Conservation (phyloP, 1,140 invertebrate genomes). For the Solenopsis invicta region DNA sequence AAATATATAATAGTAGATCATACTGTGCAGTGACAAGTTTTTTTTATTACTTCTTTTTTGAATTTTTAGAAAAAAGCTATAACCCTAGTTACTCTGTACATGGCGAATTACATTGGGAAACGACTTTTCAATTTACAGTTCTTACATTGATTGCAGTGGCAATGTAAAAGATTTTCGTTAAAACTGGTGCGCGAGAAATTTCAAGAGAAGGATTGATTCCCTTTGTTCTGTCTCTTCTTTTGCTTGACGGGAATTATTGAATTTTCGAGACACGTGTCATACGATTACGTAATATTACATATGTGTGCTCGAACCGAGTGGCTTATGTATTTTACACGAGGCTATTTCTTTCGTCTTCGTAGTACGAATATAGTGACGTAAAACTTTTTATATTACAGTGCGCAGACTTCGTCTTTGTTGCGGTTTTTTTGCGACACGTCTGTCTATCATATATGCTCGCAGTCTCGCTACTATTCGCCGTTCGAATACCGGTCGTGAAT, state of each 20-base stretch:
- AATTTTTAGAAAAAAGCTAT: too few relatives aligned
- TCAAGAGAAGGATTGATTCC: not conserved
- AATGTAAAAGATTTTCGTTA: not conserved
- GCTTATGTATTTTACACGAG: not conserved
- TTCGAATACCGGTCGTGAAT: not conserved
- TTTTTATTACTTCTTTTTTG: too few relatives aligned
- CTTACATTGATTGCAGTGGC: not conserved
- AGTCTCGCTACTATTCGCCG: slow-evolving; percentile 9
- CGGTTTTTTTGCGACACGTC: slow-evolving; percentile 12
- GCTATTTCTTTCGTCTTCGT: not conserved
- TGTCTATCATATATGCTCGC: slow-evolving; percentile 1
- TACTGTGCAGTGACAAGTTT: too few relatives aligned
- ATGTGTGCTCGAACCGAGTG: not conserved
- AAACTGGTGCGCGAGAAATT: not conserved
- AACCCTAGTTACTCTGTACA: too few relatives aligned
- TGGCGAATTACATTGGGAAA: too few relatives aligned
- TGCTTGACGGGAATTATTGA: not conserved
- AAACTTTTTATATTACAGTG: slow-evolving; percentile 25
- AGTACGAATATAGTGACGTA: slow-evolving; percentile 34
- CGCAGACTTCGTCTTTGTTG: not conserved
- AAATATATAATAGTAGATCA: not conserved
- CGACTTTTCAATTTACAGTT: not conserved
- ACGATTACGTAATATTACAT: not conserved
- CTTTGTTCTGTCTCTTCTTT: not conserved
- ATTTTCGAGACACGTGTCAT: not conserved